Percentiles rank a stretch among this genome's conserved stretches.
Conservation (phyloP, 2,113 vertebrate species). For the Gallinago paraguaiae region DNA sequence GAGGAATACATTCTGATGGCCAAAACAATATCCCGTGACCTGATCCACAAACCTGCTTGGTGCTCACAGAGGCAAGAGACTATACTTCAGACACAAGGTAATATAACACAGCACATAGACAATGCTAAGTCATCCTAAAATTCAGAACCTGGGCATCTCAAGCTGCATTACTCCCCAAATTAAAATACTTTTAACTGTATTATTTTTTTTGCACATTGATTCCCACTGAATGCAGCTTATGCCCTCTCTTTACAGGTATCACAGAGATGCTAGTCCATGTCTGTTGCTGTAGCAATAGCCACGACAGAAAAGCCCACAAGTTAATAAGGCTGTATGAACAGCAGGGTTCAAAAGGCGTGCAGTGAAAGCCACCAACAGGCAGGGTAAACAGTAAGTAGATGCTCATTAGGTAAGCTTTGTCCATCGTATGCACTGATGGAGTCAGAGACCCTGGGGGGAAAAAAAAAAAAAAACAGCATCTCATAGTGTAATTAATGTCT, state of each 20-base stretch:
- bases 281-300: not conserved
- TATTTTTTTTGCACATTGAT: not conserved
- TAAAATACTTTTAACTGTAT: not conserved
- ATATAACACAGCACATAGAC: not conserved
- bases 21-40: not conserved
- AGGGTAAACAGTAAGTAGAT: not conserved
- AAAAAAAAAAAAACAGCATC: not conserved
- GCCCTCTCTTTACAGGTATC: not conserved
- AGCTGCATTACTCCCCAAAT: not conserved
- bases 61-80: not conserved
- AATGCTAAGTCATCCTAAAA: not conserved
- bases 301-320: not conserved
- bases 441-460: not conserved
- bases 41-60: not conserved
- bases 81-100: not conserved
- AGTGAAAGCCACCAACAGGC: not conserved
- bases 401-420: not conserved
- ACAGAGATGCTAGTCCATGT: not conserved
- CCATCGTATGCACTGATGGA: not conserved
- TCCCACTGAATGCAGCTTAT: not conserved
- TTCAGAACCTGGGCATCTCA: not conserved
- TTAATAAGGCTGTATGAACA: not conserved
- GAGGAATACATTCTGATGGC: not conserved
- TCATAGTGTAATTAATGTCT: not conserved
- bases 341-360: not conserved